A percentile compares a stretch with the other conserved stretches of the same genome.
phyloP scores from a whole-genome alignment of 2,888 invertebrate genomes.

The Spisula solida region DNA sequence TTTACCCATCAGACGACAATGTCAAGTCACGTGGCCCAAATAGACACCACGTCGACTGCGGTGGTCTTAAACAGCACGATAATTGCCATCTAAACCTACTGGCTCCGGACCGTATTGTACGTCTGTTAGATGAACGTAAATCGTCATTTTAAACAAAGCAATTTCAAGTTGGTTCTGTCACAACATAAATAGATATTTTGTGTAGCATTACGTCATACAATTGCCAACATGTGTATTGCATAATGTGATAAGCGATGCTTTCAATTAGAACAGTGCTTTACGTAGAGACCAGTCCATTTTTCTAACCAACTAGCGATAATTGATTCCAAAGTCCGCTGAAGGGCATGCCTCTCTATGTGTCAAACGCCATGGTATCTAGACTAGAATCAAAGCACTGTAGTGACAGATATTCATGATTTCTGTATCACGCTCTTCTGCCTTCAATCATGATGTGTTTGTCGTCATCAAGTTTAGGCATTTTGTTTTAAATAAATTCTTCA shows the following conservation, averaged over 20 bases:
- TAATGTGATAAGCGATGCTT: neutral
- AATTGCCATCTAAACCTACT: neutral
- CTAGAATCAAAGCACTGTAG: too few relatives aligned
- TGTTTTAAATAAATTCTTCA: too few relatives aligned
- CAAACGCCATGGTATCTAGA: too few relatives aligned
- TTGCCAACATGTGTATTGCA: neutral
- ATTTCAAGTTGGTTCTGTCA: neutral
- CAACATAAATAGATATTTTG: neutral
- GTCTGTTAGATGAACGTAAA: neutral
- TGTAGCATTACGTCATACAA: neutral
- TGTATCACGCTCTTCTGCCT: too few relatives aligned
- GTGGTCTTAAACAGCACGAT: constrained; percentile 21
- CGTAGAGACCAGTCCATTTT: too few relatives aligned
- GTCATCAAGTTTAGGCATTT: too few relatives aligned
- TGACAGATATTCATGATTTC: too few relatives aligned
- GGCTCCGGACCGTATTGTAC: neutral
- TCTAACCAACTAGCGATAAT: too few relatives aligned
- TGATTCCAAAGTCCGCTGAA: too few relatives aligned
- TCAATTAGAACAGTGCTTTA: neutral
- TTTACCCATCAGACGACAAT: neutral
- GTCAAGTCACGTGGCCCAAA: constrained; percentile 26
- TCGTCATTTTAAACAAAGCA: neutral
- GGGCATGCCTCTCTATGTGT: too few relatives aligned
- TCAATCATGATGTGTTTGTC: too few relatives aligned
- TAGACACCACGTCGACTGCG: constrained; percentile 30